Percentiles rank a stretch among this genome's conserved stretches.
These are phyloP conservation scores for Syngnathus acus DNA, from an alignment of 2,797 vertebrate genomes.

Conservation along the genomic window DNA sequence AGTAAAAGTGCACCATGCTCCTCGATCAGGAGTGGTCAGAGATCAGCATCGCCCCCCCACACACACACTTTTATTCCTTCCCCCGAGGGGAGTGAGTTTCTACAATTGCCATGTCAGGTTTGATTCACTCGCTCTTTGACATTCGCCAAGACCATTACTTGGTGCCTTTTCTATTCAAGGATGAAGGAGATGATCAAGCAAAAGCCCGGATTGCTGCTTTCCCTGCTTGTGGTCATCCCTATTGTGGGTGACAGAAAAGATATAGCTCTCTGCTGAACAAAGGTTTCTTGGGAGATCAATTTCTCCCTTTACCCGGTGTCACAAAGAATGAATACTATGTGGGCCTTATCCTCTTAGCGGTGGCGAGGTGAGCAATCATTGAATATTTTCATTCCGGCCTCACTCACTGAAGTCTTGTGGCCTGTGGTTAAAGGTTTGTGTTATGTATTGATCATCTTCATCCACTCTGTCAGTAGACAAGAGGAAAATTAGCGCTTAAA, in stretches of 20 bases:
- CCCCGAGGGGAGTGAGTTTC: neutral
- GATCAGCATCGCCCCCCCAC: conserved; percentile 28
- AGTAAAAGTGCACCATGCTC: conserved; percentile 38
- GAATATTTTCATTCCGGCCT: conserved; percentile 56
- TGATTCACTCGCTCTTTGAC: conserved; percentile 2
- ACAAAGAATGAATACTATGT: conserved; percentile 39
- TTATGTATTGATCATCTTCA: conserved; percentile 37
- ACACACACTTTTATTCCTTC: neutral
- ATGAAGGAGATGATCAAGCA: conserved; percentile 22
- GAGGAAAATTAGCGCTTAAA: conserved; percentile 19
- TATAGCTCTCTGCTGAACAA: conserved; percentile 38
- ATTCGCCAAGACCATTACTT: neutral
- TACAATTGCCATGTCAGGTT: neutral
- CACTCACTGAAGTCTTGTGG: conserved; percentile 42
- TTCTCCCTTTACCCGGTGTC: conserved; percentile 37
- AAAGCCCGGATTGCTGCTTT: neutral
- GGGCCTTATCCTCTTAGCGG: conserved; percentile 40
- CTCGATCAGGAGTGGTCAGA: conserved; percentile 43
- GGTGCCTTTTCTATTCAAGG: conserved; percentile 12
- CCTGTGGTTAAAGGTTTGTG: conserved; percentile 34
- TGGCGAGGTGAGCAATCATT: conserved; percentile 53
- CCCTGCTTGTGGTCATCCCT: conserved; percentile 17
- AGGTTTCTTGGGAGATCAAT: conserved; percentile 53
- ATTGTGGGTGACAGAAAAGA: conserved; percentile 28
- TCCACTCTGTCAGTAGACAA: neutral